Evolutionary conservation across 2,888 invertebrate species (phyloP).

Genomic region (Ophraella communa): DNA sequence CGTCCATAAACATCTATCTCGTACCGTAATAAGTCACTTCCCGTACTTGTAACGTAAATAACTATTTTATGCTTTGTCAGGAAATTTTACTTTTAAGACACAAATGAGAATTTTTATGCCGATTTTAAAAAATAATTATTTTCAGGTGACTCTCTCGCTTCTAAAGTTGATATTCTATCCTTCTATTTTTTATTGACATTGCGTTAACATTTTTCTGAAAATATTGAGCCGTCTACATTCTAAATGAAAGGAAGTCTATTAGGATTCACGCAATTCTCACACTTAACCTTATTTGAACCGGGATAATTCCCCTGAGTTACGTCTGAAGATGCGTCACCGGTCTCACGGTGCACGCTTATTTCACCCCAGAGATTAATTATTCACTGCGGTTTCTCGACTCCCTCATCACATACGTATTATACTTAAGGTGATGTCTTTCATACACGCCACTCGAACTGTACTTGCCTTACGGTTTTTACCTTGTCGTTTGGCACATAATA

Average conservation of each 20-base stretch:
- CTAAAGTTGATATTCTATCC: no score
- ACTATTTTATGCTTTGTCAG: no score
- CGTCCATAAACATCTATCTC: no score
- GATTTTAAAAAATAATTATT: no score
- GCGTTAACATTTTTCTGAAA: neutral
- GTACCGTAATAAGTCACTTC: no score
- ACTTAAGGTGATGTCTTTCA: slow-evolving; percentile 32
- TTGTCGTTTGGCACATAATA: slow-evolving; percentile 5
- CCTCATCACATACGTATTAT: slow-evolving; percentile 29
- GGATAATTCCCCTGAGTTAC: slow-evolving; percentile 14
- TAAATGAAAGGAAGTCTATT: slow-evolving; percentile 10
- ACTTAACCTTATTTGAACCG: slow-evolving; percentile 26
- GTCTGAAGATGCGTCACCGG: slow-evolving; percentile 25
- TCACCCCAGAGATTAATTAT: slow-evolving; percentile 39
- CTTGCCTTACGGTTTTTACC: slow-evolving; percentile 15
- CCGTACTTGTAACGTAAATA: no score
- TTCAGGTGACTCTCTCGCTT: no score
- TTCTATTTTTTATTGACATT: no score
- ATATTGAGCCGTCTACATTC: neutral
- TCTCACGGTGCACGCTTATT: slow-evolving; percentile 23
- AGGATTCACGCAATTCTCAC: slow-evolving; percentile 22
- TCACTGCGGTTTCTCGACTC: slow-evolving; percentile 32
- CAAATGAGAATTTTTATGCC: no score
- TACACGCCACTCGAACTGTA: slow-evolving; percentile 13
- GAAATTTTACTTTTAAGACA: no score